These are phyloP conservation scores for Euproctis similis DNA, from an alignment of 2,888 invertebrate genomes.

Conservation along the genomic window DNA sequence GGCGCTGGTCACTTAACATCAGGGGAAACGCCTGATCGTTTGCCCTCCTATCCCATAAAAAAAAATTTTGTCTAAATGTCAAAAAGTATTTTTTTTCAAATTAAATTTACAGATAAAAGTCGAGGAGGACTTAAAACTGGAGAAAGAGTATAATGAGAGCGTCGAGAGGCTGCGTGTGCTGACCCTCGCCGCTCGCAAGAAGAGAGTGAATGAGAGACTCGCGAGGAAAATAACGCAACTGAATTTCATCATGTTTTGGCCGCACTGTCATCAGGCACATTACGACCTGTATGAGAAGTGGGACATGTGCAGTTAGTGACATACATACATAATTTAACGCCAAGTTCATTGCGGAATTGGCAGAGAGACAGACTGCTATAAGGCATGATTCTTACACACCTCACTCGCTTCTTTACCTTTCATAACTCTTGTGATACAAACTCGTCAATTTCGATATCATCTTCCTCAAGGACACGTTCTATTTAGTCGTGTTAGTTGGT, in stretches of 20 bases:
- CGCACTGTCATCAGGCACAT: constrained; percentile 59
- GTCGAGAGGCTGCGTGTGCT: constrained; percentile 40
- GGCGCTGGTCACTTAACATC: too few relatives aligned
- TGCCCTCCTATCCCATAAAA: background rate
- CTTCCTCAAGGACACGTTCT: too few relatives aligned
- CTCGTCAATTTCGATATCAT: too few relatives aligned
- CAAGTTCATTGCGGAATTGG: too few relatives aligned
- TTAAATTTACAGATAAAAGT: constrained; percentile 37
- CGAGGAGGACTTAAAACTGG: constrained; percentile 34
- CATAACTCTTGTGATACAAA: too few relatives aligned
- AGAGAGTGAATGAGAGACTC: constrained; percentile 47
- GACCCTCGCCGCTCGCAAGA: constrained; percentile 57
- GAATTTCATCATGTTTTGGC: constrained; percentile 66
- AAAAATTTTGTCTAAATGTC: background rate
- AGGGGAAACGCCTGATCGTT: background rate
- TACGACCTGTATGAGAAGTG: constrained; percentile 63
- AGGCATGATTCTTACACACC: too few relatives aligned
- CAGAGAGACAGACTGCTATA: too few relatives aligned
- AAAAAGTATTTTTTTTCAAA: background rate
- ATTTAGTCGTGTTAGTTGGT: too few relatives aligned
- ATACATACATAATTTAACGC: too few relatives aligned
- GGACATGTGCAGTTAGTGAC: constrained; percentile 54
- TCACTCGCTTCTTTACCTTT: too few relatives aligned
- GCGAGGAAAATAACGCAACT: constrained; percentile 23
- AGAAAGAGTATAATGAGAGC: constrained; percentile 38